These are phyloP conservation scores for Euura lappo DNA, from an alignment of 1,140 invertebrate species.

Conservation along the genomic window DNA sequence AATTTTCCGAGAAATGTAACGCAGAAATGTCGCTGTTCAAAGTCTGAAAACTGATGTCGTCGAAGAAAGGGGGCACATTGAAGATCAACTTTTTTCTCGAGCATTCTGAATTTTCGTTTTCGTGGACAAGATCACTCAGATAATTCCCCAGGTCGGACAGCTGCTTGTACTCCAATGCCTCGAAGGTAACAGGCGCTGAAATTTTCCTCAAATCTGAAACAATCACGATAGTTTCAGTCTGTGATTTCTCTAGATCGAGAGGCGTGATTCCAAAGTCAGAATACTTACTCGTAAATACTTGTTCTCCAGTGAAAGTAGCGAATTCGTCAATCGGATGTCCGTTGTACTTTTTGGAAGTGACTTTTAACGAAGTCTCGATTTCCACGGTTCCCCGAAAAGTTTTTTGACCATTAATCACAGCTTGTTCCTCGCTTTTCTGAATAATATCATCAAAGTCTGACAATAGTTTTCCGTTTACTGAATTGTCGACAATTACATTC, in stretches of 20 bases:
- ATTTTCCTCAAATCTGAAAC: constrained; percentile 45
- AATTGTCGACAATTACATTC: constrained; percentile 34
- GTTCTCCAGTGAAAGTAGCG: constrained; percentile 37
- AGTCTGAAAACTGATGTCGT: constrained; percentile 32
- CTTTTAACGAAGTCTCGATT: constrained; percentile 25
- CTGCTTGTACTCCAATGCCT: constrained; percentile 28
- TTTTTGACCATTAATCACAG: constrained; percentile 40
- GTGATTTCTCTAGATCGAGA: neutral
- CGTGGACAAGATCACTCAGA: constrained; percentile 9
- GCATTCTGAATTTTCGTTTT: constrained; percentile 22
- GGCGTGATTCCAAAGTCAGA: neutral
- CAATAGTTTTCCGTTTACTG: constrained; percentile 25
- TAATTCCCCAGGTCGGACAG: constrained; percentile 25
- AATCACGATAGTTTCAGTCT: neutral
- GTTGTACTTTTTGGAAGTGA: constrained; percentile 37
- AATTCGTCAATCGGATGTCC: constrained; percentile 38
- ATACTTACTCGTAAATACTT: constrained; percentile 39
- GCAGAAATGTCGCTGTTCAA: constrained; percentile 32
- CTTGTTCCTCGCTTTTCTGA: constrained; percentile 32
- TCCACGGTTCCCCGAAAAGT: constrained; percentile 32
- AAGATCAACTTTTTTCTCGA: constrained; percentile 35
- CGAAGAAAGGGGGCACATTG: constrained; percentile 27
- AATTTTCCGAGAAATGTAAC: constrained; percentile 25
- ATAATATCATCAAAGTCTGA: constrained; percentile 39
- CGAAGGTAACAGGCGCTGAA: constrained; percentile 34